Conservation (phyloP, 30 jellyfish, hydroid and myxozoan species). For the Hydractinia echinata region DNA sequence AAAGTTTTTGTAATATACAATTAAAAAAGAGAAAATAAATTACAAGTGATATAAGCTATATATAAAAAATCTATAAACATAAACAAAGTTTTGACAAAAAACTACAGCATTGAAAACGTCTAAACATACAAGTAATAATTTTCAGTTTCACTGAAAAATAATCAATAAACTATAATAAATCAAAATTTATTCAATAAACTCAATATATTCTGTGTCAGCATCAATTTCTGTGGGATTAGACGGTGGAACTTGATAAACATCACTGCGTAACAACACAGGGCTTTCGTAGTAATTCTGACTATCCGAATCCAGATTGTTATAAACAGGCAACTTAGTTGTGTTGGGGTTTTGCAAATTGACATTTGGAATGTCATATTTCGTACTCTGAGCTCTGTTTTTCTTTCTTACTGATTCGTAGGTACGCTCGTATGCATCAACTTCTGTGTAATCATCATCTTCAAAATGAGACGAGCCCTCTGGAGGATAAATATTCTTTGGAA, state of each 20-base stretch:
- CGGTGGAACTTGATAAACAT: not conserved
- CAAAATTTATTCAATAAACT: not conserved
- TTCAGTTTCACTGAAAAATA: not conserved
- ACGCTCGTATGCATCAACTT: not conserved
- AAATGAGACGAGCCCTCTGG: not conserved
- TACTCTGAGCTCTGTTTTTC: not conserved
- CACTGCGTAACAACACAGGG: too few species aligned
- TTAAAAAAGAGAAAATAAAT: not conserved
- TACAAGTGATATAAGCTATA: not conserved
- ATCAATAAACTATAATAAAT: not conserved
- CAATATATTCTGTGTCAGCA: not conserved
- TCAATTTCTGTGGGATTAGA: slow-evolving; percentile 1
- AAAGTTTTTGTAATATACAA: not conserved
- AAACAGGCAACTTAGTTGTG: too few species aligned
- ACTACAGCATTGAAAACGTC: not conserved
- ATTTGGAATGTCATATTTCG: too few species aligned
- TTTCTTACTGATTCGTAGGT: not conserved
- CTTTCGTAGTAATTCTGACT: too few species aligned
- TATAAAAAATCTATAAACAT: not conserved
- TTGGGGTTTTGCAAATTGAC: too few species aligned
- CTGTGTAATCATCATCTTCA: slow-evolving; percentile 1
- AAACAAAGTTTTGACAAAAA: not conserved
- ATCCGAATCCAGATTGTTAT: too few species aligned
- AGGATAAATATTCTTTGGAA: not conserved
- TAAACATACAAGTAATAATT: not conserved